Evolutionary conservation across 2,797 vertebrate species (phyloP), one percentile per base, ranked within the genome.

Genomic region (Trachurus trachurus): DNA sequence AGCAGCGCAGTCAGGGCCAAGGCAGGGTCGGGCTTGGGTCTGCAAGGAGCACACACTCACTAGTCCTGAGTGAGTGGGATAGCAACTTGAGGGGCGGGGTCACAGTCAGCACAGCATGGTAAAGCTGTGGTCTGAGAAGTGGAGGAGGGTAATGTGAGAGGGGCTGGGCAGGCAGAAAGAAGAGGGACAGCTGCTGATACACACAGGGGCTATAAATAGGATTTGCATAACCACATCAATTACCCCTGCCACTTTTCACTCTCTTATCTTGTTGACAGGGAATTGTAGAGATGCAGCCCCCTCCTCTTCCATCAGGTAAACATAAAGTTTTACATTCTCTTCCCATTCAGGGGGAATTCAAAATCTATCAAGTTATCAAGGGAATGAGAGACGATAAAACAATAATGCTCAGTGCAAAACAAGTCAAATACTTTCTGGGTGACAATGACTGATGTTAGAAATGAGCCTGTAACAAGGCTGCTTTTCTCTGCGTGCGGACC

Each of bases 141-240:
- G 64, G 64, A 12, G 69, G 29, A 49, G 75, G 13, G 89, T 86
- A 93, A 92, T 81, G 70, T 87, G 88, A 94, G 89, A 90, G 78
- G 81, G 78, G 69, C 75, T 64, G 47, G 75, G 67, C 56, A 68
- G 77, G 70, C 81, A 76, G 80, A 82, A 71, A 67, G 87, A 82
- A 76, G 74, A 83, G 87, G 85, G 89, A 90, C 94, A 94, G 94
- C 94, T 93, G 94, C 91, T 81, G 84, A 80, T 86, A 86, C 76
- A 90, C 87, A 86, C 54, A 66, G 73, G 19, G 76, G 70, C 71
- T 92, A 94, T 88, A 83, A 93, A 94, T 94, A 94, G 89, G 73
- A 56, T 49, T 70, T 86, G 85, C 79, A 82, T 65, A 80, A 71
- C 80, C 56, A 80, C 82, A 76, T 80, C 78, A 83, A 85, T 87